Evolutionary conservation across 35 echinoderm and acorn worm genomes (phyloP).

Genomic region (Chiridota heheva): DNA sequence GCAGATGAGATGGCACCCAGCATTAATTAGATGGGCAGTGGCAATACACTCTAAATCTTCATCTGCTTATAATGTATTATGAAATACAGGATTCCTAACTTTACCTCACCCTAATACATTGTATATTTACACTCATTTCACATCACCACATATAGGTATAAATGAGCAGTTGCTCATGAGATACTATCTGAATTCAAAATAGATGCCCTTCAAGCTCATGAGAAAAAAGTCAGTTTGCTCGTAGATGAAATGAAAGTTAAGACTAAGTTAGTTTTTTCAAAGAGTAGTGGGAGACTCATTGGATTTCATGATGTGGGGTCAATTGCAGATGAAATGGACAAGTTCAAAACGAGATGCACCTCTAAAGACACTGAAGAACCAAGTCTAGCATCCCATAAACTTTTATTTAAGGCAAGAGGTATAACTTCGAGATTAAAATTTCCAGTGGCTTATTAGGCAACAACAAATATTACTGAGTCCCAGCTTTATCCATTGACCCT

Average conservation of each 20-base stretch:
- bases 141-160: slow-evolving; percentile 17
- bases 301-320: slow-evolving; percentile 15
- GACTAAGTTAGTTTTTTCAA: slow-evolving; percentile 37
- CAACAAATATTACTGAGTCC: neutral
- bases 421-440: slow-evolving; percentile 3
- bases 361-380: neutral
- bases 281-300: slow-evolving; percentile 1
- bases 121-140: slow-evolving; percentile 55
- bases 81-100: slow-evolving; percentile 35
- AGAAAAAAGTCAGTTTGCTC: slow-evolving; percentile 40
- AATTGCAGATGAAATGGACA: slow-evolving; percentile 11
- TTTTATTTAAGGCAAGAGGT: slow-evolving; percentile 47
- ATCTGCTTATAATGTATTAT: slow-evolving; percentile 54
- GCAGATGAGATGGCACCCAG: slow-evolving; percentile 75
- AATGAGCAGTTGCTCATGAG: slow-evolving; percentile 4
- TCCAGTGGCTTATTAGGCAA: slow-evolving; percentile 35
- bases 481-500: slow-evolving; percentile 13
- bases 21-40: slow-evolving; percentile 56
- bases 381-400: slow-evolving; percentile 20
- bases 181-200: slow-evolving; percentile 16
- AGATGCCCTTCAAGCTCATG: neutral
- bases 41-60: slow-evolving; percentile 64
- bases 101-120: slow-evolving; percentile 59
- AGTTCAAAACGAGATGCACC: neutral
- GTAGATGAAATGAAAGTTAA: slow-evolving; percentile 71